These are phyloP conservation scores for Altica lythri DNA, from an alignment of 2,888 invertebrate genomes.

Conservation along the genomic window DNA sequence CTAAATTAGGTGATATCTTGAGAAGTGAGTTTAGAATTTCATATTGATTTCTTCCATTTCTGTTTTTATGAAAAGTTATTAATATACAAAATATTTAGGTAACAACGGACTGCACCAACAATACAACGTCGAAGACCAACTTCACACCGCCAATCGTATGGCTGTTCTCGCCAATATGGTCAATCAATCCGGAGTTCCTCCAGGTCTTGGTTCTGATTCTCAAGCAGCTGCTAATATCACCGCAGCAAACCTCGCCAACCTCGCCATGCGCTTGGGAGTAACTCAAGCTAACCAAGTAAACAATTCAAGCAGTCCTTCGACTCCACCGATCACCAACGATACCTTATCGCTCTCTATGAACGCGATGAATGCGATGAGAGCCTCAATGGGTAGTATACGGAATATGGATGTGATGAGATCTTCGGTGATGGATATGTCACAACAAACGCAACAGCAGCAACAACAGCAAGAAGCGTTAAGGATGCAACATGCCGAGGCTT, in stretches of 20 bases:
- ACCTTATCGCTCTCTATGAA: slow-evolving; percentile 58
- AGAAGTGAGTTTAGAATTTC: slow-evolving; percentile 51
- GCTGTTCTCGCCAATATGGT: slow-evolving; percentile 74
- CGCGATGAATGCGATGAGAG: slow-evolving; percentile 66
- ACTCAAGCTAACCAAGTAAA: slow-evolving; percentile 57
- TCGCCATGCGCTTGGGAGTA: slow-evolving; percentile 70
- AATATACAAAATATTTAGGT: slow-evolving; percentile 4
- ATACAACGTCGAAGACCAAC: slow-evolving; percentile 66
- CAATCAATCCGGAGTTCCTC: slow-evolving; percentile 66
- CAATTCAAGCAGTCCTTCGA: slow-evolving; percentile 57
- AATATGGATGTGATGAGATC: slow-evolving; percentile 60
- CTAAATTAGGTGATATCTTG: slow-evolving; percentile 60
- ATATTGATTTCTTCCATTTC: background rate
- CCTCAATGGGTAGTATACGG: slow-evolving; percentile 62
- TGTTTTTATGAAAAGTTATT: background rate
- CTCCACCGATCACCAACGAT: slow-evolving; percentile 57
- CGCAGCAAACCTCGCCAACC: slow-evolving; percentile 70
- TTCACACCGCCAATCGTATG: slow-evolving; percentile 66
- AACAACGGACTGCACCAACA: slow-evolving; percentile 66
- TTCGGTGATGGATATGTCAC: slow-evolving; percentile 59
- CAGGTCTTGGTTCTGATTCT: slow-evolving; percentile 61
- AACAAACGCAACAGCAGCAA: slow-evolving; percentile 50
- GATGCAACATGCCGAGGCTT: slow-evolving; percentile 73
- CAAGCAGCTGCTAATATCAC: slow-evolving; percentile 65
- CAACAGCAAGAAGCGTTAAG: slow-evolving; percentile 57